These are phyloP conservation scores for Trogon surrucura DNA, from an alignment of 2,113 vertebrate genomes.

Conservation along the genomic window DNA sequence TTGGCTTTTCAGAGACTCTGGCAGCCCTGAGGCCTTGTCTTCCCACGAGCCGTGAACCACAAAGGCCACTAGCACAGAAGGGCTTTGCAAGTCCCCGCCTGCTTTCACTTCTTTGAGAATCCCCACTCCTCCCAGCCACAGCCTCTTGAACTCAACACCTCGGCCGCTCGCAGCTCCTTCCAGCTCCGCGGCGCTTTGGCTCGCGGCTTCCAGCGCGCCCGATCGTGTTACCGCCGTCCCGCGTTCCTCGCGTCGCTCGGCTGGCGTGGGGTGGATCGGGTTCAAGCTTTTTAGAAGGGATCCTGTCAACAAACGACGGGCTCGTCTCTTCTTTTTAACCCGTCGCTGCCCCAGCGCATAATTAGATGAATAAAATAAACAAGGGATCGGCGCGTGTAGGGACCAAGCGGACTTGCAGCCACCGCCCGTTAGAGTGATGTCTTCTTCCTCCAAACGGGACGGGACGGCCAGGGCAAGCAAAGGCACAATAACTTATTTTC, in stretches of 20 bases:
- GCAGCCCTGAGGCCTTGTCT: neutral
- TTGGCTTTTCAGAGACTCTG: neutral
- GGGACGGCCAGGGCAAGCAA: neutral
- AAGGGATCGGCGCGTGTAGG: neutral
- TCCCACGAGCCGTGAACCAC: neutral
- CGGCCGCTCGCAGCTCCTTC: accelerated
- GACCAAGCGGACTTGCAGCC: neutral
- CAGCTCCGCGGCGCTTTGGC: neutral
- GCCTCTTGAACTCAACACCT: neutral
- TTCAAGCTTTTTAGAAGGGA: neutral
- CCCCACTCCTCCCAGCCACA: neutral
- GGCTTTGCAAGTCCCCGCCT: neutral
- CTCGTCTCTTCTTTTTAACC: neutral
- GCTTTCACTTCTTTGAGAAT: neutral
- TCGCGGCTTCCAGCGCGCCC: neutral
- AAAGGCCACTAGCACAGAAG: neutral
- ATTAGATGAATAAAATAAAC: neutral
- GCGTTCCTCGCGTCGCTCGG: neutral
- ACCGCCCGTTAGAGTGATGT: accelerated
- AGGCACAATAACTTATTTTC: neutral
- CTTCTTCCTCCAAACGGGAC: neutral
- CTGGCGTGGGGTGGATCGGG: neutral
- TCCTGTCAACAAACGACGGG: neutral
- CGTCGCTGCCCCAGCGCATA: neutral
- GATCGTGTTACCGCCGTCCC: neutral